phyloP scores from a whole-genome alignment of 2,797 vertebrate genomes.

The Trachops cirrhosus region DNA sequence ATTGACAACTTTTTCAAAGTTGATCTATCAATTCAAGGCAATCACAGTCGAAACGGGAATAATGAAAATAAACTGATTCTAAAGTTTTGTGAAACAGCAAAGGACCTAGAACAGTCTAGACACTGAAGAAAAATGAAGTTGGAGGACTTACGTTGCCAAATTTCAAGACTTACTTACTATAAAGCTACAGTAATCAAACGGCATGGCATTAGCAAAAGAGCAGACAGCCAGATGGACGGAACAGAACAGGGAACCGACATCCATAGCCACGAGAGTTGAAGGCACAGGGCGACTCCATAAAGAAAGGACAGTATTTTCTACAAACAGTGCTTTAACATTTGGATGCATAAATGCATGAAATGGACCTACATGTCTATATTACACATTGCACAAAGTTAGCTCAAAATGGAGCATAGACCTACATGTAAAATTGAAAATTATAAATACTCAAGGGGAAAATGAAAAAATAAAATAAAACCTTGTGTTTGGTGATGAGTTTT shows the following conservation, averaged over 20 bases:
- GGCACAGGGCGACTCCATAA: background rate
- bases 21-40: background rate
- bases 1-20: background rate
- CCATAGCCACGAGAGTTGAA: rapidly evolving
- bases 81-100: background rate
- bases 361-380: too few species aligned
- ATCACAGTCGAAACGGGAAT: background rate
- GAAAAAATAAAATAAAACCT: background rate
- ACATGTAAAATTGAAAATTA: background rate
- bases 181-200: background rate
- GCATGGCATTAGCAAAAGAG: background rate
- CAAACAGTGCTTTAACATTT: too few species aligned
- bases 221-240: background rate
- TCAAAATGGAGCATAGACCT: background rate
- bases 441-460: background rate
- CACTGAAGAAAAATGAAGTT: background rate
- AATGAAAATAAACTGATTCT: background rate
- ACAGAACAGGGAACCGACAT: background rate
- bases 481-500: background rate
- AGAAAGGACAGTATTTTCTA: background rate
- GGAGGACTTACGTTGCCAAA: too few species aligned
- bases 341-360: too few species aligned
- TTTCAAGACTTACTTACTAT: background rate
- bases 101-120: background rate
- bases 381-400: background rate